Conservation (phyloP, 2,888 invertebrate genomes). For the Diabrotica balteata region DNA sequence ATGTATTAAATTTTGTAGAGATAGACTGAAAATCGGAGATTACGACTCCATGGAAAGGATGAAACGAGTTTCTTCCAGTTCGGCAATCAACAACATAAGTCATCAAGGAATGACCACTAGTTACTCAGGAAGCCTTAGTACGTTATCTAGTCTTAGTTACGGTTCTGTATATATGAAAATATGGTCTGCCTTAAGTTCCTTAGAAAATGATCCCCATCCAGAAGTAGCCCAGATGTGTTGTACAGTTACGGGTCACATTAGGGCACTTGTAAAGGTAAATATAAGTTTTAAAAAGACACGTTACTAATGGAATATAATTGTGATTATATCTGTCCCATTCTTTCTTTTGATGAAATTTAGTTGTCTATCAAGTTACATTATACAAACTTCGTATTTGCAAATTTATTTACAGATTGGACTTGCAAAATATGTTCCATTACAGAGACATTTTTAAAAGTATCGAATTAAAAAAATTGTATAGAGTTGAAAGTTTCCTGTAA, state of each 20-base stretch:
- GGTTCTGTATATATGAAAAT: slow-evolving; percentile 87
- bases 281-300: no score
- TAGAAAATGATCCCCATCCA: slow-evolving; percentile 89
- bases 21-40: slow-evolving; percentile 33
- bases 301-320: no score
- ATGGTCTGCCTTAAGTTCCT: slow-evolving; percentile 81
- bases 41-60: slow-evolving; percentile 57
- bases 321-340: no score
- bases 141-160: slow-evolving; percentile 65
- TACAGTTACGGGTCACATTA: slow-evolving; percentile 79
- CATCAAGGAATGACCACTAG: slow-evolving; percentile 39
- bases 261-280: slow-evolving; percentile 69
- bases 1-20: slow-evolving; percentile 29
- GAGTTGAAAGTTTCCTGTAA: no score
- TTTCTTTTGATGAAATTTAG: no score
- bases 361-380: no score
- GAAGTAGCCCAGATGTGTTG: slow-evolving; percentile 81
- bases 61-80: slow-evolving; percentile 73
- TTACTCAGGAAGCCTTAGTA: slow-evolving; percentile 52
- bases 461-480: no score
- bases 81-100: slow-evolving; percentile 70
- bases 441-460: no score
- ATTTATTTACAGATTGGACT: no score
- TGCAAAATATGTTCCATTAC: no score
- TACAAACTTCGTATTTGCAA: no score